Base-by-base conservation (phyloP, 1,140 invertebrate genomes). In the Plodia interpunctella region DNA sequence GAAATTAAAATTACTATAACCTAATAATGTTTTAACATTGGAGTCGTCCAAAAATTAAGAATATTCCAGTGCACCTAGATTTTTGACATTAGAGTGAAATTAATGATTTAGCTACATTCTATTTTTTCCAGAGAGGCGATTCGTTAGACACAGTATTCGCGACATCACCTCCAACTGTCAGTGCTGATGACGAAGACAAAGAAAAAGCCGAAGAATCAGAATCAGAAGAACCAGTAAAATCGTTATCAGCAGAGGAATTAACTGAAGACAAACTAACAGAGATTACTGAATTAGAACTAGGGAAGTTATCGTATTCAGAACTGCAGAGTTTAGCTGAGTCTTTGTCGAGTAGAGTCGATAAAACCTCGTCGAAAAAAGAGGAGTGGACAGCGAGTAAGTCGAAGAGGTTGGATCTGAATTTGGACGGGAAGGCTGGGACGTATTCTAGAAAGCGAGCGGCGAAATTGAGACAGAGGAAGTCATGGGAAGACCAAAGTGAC, bases 131-230 rank as follows among this genome's bases (percentile, higher is more conserved):
- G 91, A 90, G 91, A 66, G 91, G 91, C 3, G 91, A 92, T 66
- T 92, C 91, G 2, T 70, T 92, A 57, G 91, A 92, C 57, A 92
- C 91, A 6, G 90, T 92, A 10, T 92, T 92, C 61, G 90, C 91
- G n/a, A 90, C 90, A 32, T 92, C 91, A 6, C 91, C 91, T 6
- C 90, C 90, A 50, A 84, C 76, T 57, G 70, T 71, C 56, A 74
- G 74, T 30, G 68, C 65, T 52, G 76, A 78, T 54, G 80, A 88
- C 62, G 73, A 69, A 54, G 63, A 74, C 13, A 75, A 74, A 62
- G 63, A 70, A 0, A 66, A 44, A 30, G 15, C 15, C 21, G 55
- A 63, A 54, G 57, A 63, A 55, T 51, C 32, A 57, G 54, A 70
- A 52, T 32, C n/a, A n/a, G n/a, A 52, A 49, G 56, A 61, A 62